Conservation (phyloP, 2,888 invertebrate genomes). For the Drosophila vallismaia region DNA sequence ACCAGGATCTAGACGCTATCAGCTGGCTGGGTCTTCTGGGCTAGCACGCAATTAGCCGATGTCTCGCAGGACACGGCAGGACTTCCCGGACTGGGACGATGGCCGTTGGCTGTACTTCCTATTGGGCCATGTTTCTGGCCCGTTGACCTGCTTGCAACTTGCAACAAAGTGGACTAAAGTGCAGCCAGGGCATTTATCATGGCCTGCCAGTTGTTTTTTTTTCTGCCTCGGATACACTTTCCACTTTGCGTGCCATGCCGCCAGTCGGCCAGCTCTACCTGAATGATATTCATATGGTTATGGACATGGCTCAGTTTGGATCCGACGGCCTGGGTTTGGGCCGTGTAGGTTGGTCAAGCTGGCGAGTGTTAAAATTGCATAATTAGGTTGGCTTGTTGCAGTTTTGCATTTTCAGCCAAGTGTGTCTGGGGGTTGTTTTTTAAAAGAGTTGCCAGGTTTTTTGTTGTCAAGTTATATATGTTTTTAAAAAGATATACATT, state of each 20-base stretch:
- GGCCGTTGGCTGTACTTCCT: constrained; percentile 50
- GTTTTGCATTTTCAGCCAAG: constrained; percentile 20
- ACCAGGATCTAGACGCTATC: constrained; percentile 26
- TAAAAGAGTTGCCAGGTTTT: constrained; percentile 32
- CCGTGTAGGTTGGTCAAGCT: constrained; percentile 50
- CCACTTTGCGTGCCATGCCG: constrained; percentile 63
- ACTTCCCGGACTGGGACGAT: constrained; percentile 56
- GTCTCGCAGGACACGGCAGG: constrained; percentile 75
- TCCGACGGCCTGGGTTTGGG: constrained; percentile 6
- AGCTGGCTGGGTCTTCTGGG: constrained; percentile 35
- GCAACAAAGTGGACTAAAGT: constrained; percentile 23
- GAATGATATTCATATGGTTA: constrained; percentile 49
- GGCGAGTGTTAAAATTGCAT: constrained; percentile 74
- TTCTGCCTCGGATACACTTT: constrained; percentile 48
- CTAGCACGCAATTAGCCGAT: constrained; percentile 71
- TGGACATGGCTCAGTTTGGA: constrained; percentile 32
- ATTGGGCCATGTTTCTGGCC: constrained; percentile 49
- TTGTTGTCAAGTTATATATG: neutral
- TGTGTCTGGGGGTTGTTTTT: constrained; percentile 17
- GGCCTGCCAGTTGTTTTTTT: constrained; percentile 46
- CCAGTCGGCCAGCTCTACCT: constrained; percentile 60
- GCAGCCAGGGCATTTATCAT: constrained; percentile 61
- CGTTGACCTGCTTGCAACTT: constrained; percentile 64
- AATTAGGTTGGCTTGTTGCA: constrained; percentile 55
- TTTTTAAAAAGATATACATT: neutral